Evolutionary conservation across 92 coral and sea anemone genomes (phyloP), one percentile per base, ranked within the genome.

Genomic region (Siderastrea radians): DNA sequence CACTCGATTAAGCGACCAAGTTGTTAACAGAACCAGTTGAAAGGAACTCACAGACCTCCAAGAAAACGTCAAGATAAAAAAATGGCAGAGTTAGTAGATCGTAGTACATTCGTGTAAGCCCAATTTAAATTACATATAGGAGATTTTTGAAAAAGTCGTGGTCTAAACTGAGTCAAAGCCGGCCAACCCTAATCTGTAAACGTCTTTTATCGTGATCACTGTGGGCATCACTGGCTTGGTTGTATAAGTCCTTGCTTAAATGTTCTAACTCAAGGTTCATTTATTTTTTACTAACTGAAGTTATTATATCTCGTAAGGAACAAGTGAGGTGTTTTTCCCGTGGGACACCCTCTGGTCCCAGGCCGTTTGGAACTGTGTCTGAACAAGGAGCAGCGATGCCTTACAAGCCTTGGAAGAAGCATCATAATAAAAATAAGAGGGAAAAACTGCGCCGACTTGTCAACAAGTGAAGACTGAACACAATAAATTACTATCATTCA

Each of bases 381-480:
- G 68, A 85, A 45, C 91, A 88, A 16, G 90, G 79, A 1, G 82
- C 77, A 49, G 90, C 84, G 9, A 59, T 87, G 53, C 71, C 90
- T 9, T 95, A 95, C 85, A 96, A 96, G 63, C 99, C 99, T 14
- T 96, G 99, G 99, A 96, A 96, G 82, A 96, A 96, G 88, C 99
- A 96, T 74, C 67, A 89, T 58, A 96, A 96, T 81, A 96, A 85
- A 80, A 93, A 95, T 49, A 96, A 96, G 88, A 89, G 89, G 69
- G 99, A 96, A 78, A 96, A 96, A 83, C 89, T 91, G 4, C 90
- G 99, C 12, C 87, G 99, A 81, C 95, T 96, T 5, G 94, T 72
- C 51, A 95, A 95, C 82, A 93, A 94, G 58, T 87, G 66, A 68
- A 68, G 7, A 45, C 3, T 44, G 17, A 15, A 26, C 26, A 6